Base-by-base conservation (phyloP, 2,888 invertebrate species). In the Bombylius discolor region DNA sequence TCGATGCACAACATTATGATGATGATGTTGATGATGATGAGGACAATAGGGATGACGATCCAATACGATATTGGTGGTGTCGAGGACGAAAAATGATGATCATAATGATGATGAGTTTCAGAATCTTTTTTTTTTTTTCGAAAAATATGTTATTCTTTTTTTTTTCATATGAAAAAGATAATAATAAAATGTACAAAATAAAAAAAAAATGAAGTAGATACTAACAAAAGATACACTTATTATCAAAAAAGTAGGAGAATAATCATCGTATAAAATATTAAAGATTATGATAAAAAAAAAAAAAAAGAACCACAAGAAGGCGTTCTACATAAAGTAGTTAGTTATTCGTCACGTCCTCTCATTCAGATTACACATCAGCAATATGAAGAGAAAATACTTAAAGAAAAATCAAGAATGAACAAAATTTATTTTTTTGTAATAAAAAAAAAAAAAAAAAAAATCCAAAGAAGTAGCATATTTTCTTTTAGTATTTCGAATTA, bases 301-400 rank as follows among this genome's bases (percentile, higher is more conserved):
- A 47, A 36, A 36, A 39, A 31, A 13, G 49, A 49, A 52, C 49
- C 53, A 53, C 45, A 34, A 51, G 52, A 57, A 57, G 55, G 55
- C 55, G 57, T 57, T 57, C 52, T 55, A 52, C 55, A 57, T 56
- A 56, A 54, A 56, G 53, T 56, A 57, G 57, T 57, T 55, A 52
- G 55, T 55, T 57, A 57, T 57, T 57, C 57, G 57, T 57, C 57
- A 57, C 57, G 57, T 57, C 57, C 57, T 55, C 55, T 55, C 57
- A 54, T 57, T 57, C 49, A 57, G 51, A 54, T 57, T 57, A 45
- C 52, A 57, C 52, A 54, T 49, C 49, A 50, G 54, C 49, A 36
- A 36, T 7, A 36, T 36, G 5, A 7, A 7, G 8, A 36, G 5
- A 36, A 8, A 36, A 36, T 36, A 36, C 34, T 36, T 34, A 34